These are phyloP conservation scores for Ptilorrhoa leucosticta DNA, from an alignment of 2,113 vertebrate species.

Conservation along the genomic window DNA sequence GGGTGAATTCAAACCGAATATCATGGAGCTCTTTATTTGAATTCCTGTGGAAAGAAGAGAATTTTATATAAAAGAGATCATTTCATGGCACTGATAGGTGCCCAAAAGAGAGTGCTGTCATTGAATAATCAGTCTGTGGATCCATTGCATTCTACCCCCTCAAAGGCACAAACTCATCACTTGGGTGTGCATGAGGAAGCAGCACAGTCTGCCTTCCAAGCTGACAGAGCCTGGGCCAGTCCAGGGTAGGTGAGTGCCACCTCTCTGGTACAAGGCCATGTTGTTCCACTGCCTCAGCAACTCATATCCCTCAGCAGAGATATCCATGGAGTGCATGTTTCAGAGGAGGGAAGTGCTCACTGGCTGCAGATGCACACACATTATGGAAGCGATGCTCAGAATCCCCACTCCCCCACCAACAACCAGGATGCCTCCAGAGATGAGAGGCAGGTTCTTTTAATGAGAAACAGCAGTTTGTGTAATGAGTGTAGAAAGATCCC, in stretches of 20 bases:
- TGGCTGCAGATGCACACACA: neutral
- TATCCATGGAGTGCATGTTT: neutral
- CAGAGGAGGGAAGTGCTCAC: neutral
- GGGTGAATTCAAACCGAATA: constrained; percentile 97
- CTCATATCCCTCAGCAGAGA: neutral
- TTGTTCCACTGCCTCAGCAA: neutral
- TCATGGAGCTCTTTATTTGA: constrained; percentile 98
- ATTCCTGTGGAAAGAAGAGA: constrained; percentile 78
- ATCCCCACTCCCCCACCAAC: neutral
- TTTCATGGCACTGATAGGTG: neutral
- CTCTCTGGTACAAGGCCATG: neutral
- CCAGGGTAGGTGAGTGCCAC: neutral
- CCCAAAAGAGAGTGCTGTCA: neutral
- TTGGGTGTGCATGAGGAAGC: neutral
- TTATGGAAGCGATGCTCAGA: neutral
- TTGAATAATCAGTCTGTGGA: neutral
- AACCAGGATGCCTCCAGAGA: neutral
- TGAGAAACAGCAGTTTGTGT: neutral
- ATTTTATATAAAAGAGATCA: neutral
- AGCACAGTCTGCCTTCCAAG: neutral
- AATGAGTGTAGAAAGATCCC: neutral
- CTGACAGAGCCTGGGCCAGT: neutral
- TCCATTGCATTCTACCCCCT: neutral
- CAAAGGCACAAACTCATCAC: neutral
- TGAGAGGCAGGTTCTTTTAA: neutral